phyloP scores from a whole-genome alignment of 2,113 vertebrate genomes.

The Microtus oregoni region DNA sequence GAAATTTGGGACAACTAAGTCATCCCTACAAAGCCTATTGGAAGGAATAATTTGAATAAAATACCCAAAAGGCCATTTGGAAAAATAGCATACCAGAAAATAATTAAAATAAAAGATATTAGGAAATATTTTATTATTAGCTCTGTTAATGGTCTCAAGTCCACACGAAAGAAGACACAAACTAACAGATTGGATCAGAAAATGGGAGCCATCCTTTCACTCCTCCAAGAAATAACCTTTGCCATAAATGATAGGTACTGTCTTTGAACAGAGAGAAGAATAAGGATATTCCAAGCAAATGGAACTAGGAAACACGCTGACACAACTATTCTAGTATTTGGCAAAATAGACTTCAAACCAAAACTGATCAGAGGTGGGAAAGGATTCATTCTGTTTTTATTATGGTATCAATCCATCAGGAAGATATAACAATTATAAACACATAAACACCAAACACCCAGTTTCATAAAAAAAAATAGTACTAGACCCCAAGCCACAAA shows the following conservation, averaged over 20 bases:
- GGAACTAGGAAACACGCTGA: not conserved
- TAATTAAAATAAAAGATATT: not conserved
- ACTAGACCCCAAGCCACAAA: not conserved
- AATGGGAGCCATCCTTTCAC: not conserved
- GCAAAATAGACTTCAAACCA: not conserved
- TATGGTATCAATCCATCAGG: not conserved
- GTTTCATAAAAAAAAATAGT: not conserved
- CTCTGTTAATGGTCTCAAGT: not conserved
- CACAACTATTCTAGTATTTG: not conserved
- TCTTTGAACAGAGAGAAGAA: not conserved
- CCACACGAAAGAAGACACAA: not conserved
- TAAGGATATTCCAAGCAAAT: not conserved
- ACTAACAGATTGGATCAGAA: not conserved
- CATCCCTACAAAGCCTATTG: not conserved
- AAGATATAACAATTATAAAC: not conserved
- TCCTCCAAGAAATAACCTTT: not conserved
- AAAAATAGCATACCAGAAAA: not conserved
- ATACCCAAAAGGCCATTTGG: not conserved
- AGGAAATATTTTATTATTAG: not conserved
- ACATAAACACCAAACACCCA: not conserved
- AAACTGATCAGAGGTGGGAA: not conserved
- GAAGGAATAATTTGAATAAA: not conserved
- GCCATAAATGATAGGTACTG: not conserved
- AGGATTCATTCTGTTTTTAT: not conserved
- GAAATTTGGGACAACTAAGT: not conserved